Base-by-base conservation (phyloP, 2,113 vertebrate genomes). In the Malaclemys terrapin region DNA sequence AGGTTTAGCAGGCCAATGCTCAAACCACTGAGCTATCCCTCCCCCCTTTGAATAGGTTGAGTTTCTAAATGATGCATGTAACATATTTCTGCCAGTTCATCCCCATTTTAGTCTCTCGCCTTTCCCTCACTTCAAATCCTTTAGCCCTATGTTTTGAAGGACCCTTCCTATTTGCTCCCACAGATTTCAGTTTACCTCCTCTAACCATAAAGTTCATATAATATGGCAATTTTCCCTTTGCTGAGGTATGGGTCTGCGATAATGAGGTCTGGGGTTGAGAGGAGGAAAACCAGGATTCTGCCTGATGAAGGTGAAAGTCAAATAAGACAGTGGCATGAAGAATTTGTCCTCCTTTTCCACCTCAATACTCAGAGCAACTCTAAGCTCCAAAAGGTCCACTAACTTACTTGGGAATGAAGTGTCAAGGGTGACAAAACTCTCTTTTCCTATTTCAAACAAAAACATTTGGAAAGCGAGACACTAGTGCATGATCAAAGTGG, bases 371-470 rank as follows among this genome's bases (percentile, higher is more conserved):
- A n/a, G 19, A 29, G 50, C n/a, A n/a, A 56, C 81, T 22, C 19
- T 88, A 50, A 57, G 17, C 13, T 92, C 24, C 8, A 29, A 14
- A 38, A 86, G 57, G 12, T 69, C 2, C 19, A 76, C 19, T 35
- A 53, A n/a, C 47, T 87, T 92, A 56, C 12, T 22, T 96, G 85
- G 79, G 47, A 95, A 86, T 42, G 52, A 87, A 85, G n/a, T 84
- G 2, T 54, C 27, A 69, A 47, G 47, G 11, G 93, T 75, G 38
- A 94, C 25, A 84, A 22, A 20, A 94, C 85, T 2, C 20, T 69
- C 14, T 72, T 59, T 86, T 17, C 27, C 24, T 29, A 25, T 56
- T 87, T 75, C 22, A 85, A 47, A 35, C 56, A 47, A 3, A 78
- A 5, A 19, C 47, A 3, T 20, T 79, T 5, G 29, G 11, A 85